Percentiles rank a stretch among this genome's conserved stretches.
phyloP scores from a whole-genome alignment of 1,140 invertebrate genomes.

The Branchinecta lynchi region DNA sequence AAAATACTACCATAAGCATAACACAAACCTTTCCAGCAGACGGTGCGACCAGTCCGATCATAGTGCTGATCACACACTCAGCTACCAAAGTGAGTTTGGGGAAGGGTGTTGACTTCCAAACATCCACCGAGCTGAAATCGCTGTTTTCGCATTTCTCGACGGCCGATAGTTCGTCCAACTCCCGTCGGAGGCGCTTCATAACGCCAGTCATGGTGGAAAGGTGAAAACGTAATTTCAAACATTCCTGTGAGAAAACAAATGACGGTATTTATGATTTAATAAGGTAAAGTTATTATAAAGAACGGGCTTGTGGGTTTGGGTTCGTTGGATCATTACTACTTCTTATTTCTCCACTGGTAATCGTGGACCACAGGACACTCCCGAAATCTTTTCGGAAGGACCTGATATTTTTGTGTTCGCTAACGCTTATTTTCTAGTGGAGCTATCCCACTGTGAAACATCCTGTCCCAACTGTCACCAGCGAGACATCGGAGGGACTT shows the following conservation, averaged over 20 bases:
- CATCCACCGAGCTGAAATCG: conserved; percentile 17
- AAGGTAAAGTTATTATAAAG: conserved; percentile 7
- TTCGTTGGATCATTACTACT: too few relatives aligned
- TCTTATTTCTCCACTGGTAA: too few relatives aligned
- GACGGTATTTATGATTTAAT: not conserved
- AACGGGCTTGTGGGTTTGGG: too few relatives aligned
- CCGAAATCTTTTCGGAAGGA: too few relatives aligned
- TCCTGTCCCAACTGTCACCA: too few relatives aligned
- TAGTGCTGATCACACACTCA: conserved; percentile 59
- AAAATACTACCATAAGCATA: too few relatives aligned
- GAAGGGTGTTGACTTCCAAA: conserved; percentile 40
- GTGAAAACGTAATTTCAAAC: conserved; percentile 60
- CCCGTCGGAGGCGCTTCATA: conserved; percentile 47
- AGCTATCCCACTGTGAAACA: too few relatives aligned
- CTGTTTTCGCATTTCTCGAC: conserved; percentile 22
- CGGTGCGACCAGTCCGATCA: conserved; percentile 36
- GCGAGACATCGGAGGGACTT: too few relatives aligned
- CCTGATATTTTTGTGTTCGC: too few relatives aligned
- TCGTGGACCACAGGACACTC: too few relatives aligned
- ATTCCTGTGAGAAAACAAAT: conserved; percentile 39
- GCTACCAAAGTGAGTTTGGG: conserved; percentile 59
- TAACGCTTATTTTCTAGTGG: too few relatives aligned
- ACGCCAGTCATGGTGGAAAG: conserved; percentile 56
- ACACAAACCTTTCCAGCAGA: too few relatives aligned
- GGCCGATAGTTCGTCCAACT: conserved; percentile 26